Percentiles rank a stretch among this genome's conserved stretches.
Evolutionary conservation across 1,140 invertebrate genomes (phyloP).

Genomic region (Acromyrmex heyeri): DNA sequence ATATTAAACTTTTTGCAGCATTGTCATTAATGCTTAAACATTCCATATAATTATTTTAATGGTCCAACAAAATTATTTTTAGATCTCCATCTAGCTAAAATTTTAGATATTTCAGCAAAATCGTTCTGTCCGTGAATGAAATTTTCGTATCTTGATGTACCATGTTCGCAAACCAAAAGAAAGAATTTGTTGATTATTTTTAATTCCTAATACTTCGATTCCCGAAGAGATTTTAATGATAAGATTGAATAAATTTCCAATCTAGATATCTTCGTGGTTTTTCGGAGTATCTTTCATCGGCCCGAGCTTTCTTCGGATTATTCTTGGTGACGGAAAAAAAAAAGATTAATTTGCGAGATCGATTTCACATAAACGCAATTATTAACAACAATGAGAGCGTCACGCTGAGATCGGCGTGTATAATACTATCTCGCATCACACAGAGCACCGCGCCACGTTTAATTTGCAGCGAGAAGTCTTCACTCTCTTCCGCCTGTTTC

Average conservation of each 20-base stretch:
- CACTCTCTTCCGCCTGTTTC: slow-evolving; percentile 49
- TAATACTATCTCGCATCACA: slow-evolving; percentile 56
- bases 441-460: slow-evolving; percentile 20
- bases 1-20: no score
- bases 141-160: not conserved
- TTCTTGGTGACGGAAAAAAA: not conserved
- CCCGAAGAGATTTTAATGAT: not conserved
- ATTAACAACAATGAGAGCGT: slow-evolving; percentile 50
- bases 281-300: not conserved
- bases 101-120: not conserved
- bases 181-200: not conserved
- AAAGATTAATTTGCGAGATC: slow-evolving; percentile 35
- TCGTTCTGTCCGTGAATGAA: not conserved
- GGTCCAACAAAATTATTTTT: no score
- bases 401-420: slow-evolving; percentile 52
- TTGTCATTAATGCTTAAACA: no score
- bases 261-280: not conserved
- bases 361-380: slow-evolving; percentile 38
- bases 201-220: no score
- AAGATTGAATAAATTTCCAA: not conserved
- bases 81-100: not conserved
- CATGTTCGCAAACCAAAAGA: not conserved
- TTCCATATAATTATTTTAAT: no score
- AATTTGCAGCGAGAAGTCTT: slow-evolving; percentile 43
- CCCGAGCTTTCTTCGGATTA: not conserved